Conservation (phyloP, 92 coral and sea anemone species). For the Siderastrea radians region DNA sequence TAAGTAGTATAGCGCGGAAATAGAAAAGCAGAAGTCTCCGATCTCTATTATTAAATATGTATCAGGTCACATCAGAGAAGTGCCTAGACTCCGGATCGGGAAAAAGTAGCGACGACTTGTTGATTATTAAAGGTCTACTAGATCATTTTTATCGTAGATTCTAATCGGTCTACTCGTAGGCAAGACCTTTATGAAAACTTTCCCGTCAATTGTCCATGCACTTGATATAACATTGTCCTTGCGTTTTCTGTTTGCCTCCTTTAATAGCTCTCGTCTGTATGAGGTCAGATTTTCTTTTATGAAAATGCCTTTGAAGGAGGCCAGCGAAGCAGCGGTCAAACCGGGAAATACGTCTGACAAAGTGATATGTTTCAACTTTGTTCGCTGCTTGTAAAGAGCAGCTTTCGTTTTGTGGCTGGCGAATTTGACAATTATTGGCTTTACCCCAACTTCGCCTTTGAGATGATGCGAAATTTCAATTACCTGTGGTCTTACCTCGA, state of each 20-base stretch:
- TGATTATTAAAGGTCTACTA: background rate
- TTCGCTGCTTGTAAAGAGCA: background rate
- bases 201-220: background rate
- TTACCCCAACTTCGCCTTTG: background rate
- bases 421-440: background rate
- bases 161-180: no score
- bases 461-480: slow-evolving; percentile 1
- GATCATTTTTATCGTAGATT: background rate
- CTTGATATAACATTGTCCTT: background rate
- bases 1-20: no score
- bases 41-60: no score
- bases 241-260: background rate
- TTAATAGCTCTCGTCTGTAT: background rate
- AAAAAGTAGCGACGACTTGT: background rate
- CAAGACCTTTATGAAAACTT: no score
- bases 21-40: no score
- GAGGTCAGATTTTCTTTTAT: background rate
- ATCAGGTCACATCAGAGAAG: no score
- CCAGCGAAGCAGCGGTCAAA: background rate
- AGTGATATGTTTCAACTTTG: background rate
- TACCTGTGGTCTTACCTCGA: background rate
- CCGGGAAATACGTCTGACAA: background rate
- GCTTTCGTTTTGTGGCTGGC: background rate
- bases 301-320: background rate
- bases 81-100: no score